phyloP scores from a whole-genome alignment of 2,888 invertebrate species.

The Polylopha cassiicola region DNA sequence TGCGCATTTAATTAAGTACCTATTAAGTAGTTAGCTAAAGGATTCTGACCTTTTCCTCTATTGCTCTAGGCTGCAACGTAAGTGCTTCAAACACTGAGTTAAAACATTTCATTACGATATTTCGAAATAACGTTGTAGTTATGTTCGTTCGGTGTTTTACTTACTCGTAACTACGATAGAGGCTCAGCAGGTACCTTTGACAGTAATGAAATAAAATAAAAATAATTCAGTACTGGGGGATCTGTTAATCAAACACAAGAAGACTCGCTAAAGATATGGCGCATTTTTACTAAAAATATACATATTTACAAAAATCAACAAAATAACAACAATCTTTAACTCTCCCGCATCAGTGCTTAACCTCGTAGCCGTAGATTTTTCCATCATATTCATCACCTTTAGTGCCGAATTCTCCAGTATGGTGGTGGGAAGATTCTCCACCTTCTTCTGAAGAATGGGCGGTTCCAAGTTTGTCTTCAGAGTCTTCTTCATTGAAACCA shows the following conservation, averaged over 20 bases:
- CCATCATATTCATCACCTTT: conserved; percentile 44
- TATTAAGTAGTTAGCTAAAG: too few species aligned
- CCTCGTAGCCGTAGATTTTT: conserved; percentile 65
- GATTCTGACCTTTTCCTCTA: too few species aligned
- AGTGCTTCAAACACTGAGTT: too few species aligned
- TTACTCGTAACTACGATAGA: background rate
- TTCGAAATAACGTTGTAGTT: too few species aligned
- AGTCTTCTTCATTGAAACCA: conserved; percentile 74
- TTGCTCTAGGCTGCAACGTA: too few species aligned
- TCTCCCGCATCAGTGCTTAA: conserved; percentile 48
- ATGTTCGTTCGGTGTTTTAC: too few species aligned
- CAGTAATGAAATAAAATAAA: conserved; percentile 18
- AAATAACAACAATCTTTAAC: conserved; percentile 48
- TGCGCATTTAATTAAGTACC: too few species aligned
- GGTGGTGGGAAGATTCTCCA: conserved; percentile 64
- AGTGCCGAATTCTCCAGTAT: conserved; percentile 68
- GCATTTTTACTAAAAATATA: conserved; percentile 62
- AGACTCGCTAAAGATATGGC: conserved; percentile 34
- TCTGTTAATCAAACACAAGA: too few species aligned
- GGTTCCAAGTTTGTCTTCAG: conserved; percentile 51
- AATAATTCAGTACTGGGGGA: too few species aligned
- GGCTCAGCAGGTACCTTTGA: conserved; percentile 5
- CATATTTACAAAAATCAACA: conserved; percentile 60
- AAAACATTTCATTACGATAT: too few species aligned
- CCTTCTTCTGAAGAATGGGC: conserved; percentile 73